phyloP scores from a whole-genome alignment of 1,140 invertebrate species.

The Drosophila pachea region DNA sequence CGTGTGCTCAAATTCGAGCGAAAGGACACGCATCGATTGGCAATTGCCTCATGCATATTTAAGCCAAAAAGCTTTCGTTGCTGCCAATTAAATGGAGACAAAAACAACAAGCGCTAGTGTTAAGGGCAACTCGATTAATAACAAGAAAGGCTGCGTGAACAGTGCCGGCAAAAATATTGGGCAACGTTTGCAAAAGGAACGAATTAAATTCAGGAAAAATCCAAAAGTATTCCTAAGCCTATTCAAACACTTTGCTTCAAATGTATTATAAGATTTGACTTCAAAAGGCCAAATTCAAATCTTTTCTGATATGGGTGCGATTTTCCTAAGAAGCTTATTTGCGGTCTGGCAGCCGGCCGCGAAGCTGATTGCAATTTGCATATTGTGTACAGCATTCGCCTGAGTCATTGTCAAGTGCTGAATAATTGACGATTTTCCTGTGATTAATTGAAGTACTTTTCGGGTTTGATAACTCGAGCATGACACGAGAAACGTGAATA shows the following conservation, averaged over 20 bases:
- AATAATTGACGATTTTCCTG: conserved; percentile 63
- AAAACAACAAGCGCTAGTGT: too few relatives aligned
- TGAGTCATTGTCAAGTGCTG: conserved; percentile 49
- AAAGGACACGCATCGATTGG: conserved; percentile 51
- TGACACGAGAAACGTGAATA: conserved; percentile 17
- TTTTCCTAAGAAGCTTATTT: too few relatives aligned
- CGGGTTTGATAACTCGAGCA: conserved; percentile 44
- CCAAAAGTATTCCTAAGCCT: too few relatives aligned
- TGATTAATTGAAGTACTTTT: conserved; percentile 70
- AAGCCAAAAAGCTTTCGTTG: conserved; percentile 17
- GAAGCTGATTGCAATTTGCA: conserved; percentile 18
- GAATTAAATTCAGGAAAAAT: too few relatives aligned
- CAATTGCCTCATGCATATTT: conserved; percentile 23
- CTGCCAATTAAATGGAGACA: conserved; percentile 7
- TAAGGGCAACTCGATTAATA: background rate
- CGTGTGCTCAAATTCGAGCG: conserved; percentile 38
- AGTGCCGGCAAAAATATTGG: background rate
- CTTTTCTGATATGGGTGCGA: too few relatives aligned
- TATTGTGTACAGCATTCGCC: conserved; percentile 27
- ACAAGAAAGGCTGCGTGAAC: too few relatives aligned
- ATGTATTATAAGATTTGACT: too few relatives aligned
- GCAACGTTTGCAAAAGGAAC: too few relatives aligned
- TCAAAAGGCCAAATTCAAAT: too few relatives aligned
- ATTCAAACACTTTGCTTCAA: too few relatives aligned
- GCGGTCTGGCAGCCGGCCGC: too few relatives aligned